These are phyloP conservation scores for Paramormyrops kingsleyae DNA, from an alignment of 2,113 vertebrate species.

Conservation along the genomic window DNA sequence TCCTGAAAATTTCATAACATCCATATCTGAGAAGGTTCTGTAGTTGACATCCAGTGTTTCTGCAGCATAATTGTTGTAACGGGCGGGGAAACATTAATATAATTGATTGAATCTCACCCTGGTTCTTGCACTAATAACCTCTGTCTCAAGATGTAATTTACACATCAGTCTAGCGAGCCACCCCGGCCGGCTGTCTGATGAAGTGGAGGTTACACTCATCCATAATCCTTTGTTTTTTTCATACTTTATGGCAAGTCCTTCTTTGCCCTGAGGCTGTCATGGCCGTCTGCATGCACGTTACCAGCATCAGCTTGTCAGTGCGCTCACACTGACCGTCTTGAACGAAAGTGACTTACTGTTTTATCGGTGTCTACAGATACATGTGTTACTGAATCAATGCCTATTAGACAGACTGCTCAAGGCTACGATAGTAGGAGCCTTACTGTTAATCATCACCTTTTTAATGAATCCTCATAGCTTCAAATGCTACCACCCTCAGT, in stretches of 20 bases:
- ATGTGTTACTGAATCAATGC: neutral
- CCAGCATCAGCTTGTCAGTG: neutral
- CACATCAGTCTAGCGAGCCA: neutral
- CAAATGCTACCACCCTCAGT: neutral
- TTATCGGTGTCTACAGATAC: neutral
- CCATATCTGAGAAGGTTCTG: neutral
- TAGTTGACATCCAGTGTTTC: neutral
- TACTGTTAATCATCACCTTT: neutral
- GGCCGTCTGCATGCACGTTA: neutral
- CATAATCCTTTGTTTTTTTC: neutral
- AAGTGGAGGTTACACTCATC: neutral
- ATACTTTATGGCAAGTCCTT: neutral
- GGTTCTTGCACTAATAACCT: neutral
- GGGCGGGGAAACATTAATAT: neutral
- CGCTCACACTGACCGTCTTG: neutral
- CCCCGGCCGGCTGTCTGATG: neutral
- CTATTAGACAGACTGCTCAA: neutral
- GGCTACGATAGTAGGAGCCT: neutral
- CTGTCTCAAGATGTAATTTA: neutral
- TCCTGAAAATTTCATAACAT: slow-evolving; percentile 13
- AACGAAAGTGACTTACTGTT: neutral
- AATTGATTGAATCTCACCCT: neutral
- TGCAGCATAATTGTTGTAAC: neutral
- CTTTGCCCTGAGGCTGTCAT: neutral
- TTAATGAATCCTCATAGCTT: neutral